These are phyloP conservation scores for Eretmochelys imbricata DNA, from an alignment of 2,113 vertebrate genomes.

Conservation along the genomic window DNA sequence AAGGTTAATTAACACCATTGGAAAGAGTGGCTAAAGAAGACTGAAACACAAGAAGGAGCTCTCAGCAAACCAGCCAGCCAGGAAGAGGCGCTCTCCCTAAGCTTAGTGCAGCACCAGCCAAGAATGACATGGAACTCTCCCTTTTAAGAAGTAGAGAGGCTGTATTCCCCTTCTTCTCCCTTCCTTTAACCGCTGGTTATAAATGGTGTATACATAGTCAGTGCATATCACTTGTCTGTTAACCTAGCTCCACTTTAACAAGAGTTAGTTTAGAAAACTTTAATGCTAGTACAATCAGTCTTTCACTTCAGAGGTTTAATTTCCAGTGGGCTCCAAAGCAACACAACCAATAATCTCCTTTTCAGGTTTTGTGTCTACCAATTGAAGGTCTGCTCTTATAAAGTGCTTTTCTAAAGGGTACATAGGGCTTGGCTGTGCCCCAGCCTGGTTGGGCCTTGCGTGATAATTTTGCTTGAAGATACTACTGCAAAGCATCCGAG, in stretches of 20 bases:
- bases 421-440: conserved; percentile 15
- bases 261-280: conserved; percentile 45
- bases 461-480: neutral
- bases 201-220: neutral
- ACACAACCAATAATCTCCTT: conserved; percentile 22
- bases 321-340: conserved; percentile 19
- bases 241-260: neutral
- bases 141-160: neutral
- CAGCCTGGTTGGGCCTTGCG: neutral
- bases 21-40: neutral
- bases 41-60: conserved; percentile 33
- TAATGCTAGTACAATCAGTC: conserved; percentile 13
- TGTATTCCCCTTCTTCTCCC: neutral
- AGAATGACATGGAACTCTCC: neutral
- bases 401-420: neutral
- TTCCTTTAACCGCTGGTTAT: neutral
- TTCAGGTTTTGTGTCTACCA: conserved; percentile 48
- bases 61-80: conserved; percentile 43
- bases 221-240: neutral
- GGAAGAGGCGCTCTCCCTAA: conserved; percentile 35
- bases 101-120: neutral
- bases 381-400: conserved; percentile 41
- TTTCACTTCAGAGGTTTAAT: conserved; percentile 52
- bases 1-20: neutral
- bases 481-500: neutral